These are phyloP conservation scores for Zaprionus nigranus DNA, from an alignment of 1,140 invertebrate species.

Conservation along the genomic window DNA sequence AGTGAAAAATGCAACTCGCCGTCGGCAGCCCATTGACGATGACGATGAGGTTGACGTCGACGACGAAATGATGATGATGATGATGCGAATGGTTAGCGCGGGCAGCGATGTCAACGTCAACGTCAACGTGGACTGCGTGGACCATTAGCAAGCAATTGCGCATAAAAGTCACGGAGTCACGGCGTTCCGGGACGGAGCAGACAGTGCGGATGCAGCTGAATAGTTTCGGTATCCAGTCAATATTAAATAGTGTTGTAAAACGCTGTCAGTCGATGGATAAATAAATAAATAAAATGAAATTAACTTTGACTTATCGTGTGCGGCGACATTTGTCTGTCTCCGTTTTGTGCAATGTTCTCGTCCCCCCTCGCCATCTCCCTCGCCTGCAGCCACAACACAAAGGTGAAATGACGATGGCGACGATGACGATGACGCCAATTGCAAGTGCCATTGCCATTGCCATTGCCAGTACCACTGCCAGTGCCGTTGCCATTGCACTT, in stretches of 20 bases:
- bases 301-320: slow-evolving; percentile 64
- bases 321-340: slow-evolving; percentile 58
- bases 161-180: slow-evolving; percentile 71
- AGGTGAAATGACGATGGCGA: slow-evolving; percentile 69
- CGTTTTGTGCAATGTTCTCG: slow-evolving; percentile 23
- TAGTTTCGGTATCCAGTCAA: slow-evolving; percentile 51
- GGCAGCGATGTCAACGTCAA: slow-evolving; percentile 23
- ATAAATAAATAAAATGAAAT: slow-evolving; percentile 79
- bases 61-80: slow-evolving; percentile 39
- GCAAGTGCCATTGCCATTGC: slow-evolving; percentile 24
- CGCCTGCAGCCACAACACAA: slow-evolving; percentile 60
- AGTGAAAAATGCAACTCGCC: slow-evolving; percentile 78
- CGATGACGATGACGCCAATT: slow-evolving; percentile 48
- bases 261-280: slow-evolving; percentile 52
- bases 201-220: slow-evolving; percentile 39
- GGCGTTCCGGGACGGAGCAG: slow-evolving; percentile 8
- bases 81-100: slow-evolving; percentile 63
- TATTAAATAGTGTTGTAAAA: slow-evolving; percentile 83
- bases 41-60: slow-evolving; percentile 40
- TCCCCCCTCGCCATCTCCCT: background rate
- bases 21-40: slow-evolving; percentile 58
- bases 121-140: slow-evolving; percentile 26
- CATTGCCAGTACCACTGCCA: slow-evolving; percentile 27
- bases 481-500: slow-evolving; percentile 30
- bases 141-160: slow-evolving; percentile 78